Evolutionary conservation across 2,113 vertebrate genomes (phyloP), one percentile per base, ranked within the genome.

Genomic region (Epinephelus lanceolatus): DNA sequence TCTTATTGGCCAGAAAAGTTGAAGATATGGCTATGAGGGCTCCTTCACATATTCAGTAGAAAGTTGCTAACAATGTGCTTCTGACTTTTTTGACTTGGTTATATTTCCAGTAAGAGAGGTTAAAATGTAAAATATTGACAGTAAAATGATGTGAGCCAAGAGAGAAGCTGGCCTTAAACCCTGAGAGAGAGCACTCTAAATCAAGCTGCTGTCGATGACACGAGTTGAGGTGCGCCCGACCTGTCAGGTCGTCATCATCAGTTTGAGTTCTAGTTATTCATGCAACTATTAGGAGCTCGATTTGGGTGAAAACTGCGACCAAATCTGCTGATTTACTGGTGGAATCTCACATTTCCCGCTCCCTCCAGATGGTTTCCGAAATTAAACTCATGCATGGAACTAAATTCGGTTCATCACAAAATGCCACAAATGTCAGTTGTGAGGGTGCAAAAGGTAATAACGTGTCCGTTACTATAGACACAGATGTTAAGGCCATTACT

Each of bases 401-500:
- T 52, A n/a, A 67, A 75, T 52, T 62, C 5, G 18, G 47, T 15
- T 23, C 11, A 25, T 53, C 10, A 63, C 10, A 51, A 71, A 74
- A 74, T 37, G n/a, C 15, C 52, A 63, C 27, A 73, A 71, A 76
- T 15, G 42, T 66, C 30, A 55, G 25, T n/a, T 49, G n/a, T 60
- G 55, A 83, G 8, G 51, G 33, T 59, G 14, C 17, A 73, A 69
- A 61, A 37, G 30, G 70, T 27, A 53, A 78, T 53, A 81, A 71
- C 18, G n/a, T 37, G 45, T 21, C 25, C 14, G 21, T 63, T 68
- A 67, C 45, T 77, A 73, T 19, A 62, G 25, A 74, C 66, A 66
- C 66, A 56, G 68, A 68, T 73, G 79, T 47, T 51, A 4, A n/a
- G 23, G 62, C 19, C 42, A 80, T 87, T 70, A 70, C 62, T 49